Evolutionary conservation across 2,888 invertebrate species (phyloP).

Genomic region (Campoplex capitator): DNA sequence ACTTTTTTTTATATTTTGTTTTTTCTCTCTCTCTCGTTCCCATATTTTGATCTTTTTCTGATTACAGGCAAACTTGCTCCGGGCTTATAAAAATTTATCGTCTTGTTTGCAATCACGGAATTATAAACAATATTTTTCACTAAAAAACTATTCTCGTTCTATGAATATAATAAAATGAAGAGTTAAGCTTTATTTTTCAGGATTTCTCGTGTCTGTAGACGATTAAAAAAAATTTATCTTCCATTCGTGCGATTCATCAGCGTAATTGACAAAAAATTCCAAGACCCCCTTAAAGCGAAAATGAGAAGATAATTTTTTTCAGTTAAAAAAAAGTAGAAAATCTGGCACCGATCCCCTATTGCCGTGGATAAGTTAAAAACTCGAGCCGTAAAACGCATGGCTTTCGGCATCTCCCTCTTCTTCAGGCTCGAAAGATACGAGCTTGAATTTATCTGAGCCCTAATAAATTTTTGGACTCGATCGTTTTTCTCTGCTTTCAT

Average conservation of each 20-base stretch:
- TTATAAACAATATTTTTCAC: background rate
- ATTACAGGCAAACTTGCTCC: background rate
- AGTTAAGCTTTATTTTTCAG: background rate
- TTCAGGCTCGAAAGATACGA: background rate
- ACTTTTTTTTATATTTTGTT: background rate
- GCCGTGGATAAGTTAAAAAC: background rate
- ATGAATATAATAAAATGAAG: background rate
- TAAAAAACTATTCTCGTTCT: background rate
- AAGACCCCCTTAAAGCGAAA: background rate
- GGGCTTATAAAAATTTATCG: background rate
- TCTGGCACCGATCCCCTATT: background rate
- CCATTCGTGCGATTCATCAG: background rate
- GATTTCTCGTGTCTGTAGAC: background rate
- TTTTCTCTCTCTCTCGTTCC: background rate
- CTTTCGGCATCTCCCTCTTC: conserved; percentile 4
- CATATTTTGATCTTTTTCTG: background rate
- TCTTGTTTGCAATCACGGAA: background rate
- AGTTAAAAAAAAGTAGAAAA: background rate
- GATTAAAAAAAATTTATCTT: background rate
- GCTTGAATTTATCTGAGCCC: background rate
- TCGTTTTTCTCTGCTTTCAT: conserved; percentile 1
- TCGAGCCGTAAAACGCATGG: background rate
- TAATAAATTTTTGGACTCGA: background rate
- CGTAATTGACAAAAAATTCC: background rate
- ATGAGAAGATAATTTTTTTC: background rate